phyloP scores from a whole-genome alignment of 2,888 invertebrate genomes.

The Cheilosia vernalis region DNA sequence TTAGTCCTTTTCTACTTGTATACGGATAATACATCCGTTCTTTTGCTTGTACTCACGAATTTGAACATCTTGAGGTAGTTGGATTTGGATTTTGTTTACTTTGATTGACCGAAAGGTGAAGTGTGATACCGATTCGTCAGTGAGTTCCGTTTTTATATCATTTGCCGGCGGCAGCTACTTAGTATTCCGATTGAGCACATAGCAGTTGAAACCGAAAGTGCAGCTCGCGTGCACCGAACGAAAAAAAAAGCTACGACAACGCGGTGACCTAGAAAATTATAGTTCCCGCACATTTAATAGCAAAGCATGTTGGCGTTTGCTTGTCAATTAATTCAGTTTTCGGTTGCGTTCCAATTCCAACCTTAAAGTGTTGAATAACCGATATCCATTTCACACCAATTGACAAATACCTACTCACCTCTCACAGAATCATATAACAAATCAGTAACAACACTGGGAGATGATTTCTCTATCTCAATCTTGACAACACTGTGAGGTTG shows the following conservation, averaged over 20 bases:
- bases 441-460: not conserved
- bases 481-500: not conserved
- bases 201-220: not conserved
- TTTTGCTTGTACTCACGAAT: slow-evolving; percentile 51
- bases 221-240: not conserved
- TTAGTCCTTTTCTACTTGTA: not conserved
- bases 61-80: slow-evolving; percentile 68
- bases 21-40: not conserved
- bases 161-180: slow-evolving; percentile 21
- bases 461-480: not conserved
- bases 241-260: not conserved
- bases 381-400: not conserved
- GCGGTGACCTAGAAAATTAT: not conserved
- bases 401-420: too few species aligned
- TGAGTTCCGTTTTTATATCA: slow-evolving; percentile 56
- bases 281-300: not conserved
- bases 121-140: slow-evolving; percentile 44
- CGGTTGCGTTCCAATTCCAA: not conserved
- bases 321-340: not conserved
- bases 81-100: slow-evolving; percentile 38
- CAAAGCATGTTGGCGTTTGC: not conserved
- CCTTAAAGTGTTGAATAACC: not conserved
- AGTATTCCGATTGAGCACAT: slow-evolving; percentile 32
- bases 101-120: slow-evolving; percentile 55
- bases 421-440: slow-evolving; percentile 6